Base-by-base conservation (phyloP, 2,113 vertebrate species). In the Pyxicephalus adspersus region DNA sequence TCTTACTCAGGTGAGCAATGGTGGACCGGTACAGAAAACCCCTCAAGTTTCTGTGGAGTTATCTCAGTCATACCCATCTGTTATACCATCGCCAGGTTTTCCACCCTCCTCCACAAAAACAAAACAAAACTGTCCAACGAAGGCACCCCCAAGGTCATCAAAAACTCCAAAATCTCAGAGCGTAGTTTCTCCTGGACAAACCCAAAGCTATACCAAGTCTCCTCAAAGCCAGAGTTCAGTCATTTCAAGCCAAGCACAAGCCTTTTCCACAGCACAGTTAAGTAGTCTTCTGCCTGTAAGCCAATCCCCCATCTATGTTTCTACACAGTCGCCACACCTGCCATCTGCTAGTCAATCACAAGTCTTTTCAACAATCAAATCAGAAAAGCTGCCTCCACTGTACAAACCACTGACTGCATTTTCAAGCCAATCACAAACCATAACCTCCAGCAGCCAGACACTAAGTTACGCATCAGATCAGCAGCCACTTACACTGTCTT, bases 151-250 rank as follows among this genome's bases (percentile, higher is more conserved):
- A 2, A 93, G 92, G 83, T 87, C 93, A 84, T 51, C 91, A 1
- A 95, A 93, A 84, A 91, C 87, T 28, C 90, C 92, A 57, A 95
- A 96, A 87, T 91, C 95, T 88, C 95, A 94, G 85, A 93, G 88
- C 80, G 81, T 93, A 87, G 92, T 92, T 83, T 90, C 93, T 83
- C 83, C 91, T 61, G 90, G 91, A 72, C 96, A 95, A 85, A 95
- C 95, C 61, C 95, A 96, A 85, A 94, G 87, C 83, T 99, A 95
- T 91, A 91, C 94, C 83, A 96, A 96, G 88, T 91, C 94, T 84
- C 91, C 90, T 83, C 95, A 95, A 66, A 98, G 96, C 85, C 95
- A 95, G 90, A 97, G 93, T 86, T 95, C 96, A 45, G 95, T 96
- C 83, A 94, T 97, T 88, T 92, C 96, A 65, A 95, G 95, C 88